Evolutionary conservation across 2,113 vertebrate species (phyloP).

Genomic region (Mesitornis unicolor): DNA sequence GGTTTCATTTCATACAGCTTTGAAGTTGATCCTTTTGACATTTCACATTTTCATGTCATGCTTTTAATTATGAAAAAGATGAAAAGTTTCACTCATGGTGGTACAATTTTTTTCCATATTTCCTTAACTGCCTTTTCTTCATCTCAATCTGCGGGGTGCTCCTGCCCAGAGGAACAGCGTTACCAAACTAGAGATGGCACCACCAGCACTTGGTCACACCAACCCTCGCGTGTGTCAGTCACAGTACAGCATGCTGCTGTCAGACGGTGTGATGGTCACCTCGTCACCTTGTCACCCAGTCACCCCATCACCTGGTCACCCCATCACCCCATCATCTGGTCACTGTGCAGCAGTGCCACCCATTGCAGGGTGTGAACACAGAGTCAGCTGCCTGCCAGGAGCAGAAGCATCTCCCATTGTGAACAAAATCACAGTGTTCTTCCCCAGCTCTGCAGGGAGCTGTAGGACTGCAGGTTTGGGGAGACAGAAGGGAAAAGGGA

Average conservation of each 20-base stretch:
- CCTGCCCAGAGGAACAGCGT: too few relatives aligned
- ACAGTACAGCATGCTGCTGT: too few relatives aligned
- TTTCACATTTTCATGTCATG: constrained; percentile 1
- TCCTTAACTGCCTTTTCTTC: neutral
- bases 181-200: too few relatives aligned
- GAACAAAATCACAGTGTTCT: too few relatives aligned
- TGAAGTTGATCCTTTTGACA: constrained; percentile 62
- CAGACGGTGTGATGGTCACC: too few relatives aligned
- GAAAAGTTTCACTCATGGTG: neutral
- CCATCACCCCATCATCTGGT: neutral
- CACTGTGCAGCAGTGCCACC: too few relatives aligned
- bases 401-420: neutral
- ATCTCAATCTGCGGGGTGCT: too few relatives aligned
- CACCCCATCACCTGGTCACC: neutral
- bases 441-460: accelerated
- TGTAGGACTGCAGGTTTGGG: accelerated
- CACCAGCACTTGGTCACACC: too few relatives aligned
- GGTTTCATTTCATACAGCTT: constrained; percentile 46
- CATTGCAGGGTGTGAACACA: neutral
- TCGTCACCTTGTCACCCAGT: too few relatives aligned
- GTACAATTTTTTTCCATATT: neutral
- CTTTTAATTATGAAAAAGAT: constrained; percentile 17
- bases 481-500: neutral
- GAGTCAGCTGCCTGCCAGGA: too few relatives aligned
- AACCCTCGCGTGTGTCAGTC: too few relatives aligned